These are phyloP conservation scores for Halictus ligatus DNA, from an alignment of 2,888 invertebrate genomes.

Conservation along the genomic window DNA sequence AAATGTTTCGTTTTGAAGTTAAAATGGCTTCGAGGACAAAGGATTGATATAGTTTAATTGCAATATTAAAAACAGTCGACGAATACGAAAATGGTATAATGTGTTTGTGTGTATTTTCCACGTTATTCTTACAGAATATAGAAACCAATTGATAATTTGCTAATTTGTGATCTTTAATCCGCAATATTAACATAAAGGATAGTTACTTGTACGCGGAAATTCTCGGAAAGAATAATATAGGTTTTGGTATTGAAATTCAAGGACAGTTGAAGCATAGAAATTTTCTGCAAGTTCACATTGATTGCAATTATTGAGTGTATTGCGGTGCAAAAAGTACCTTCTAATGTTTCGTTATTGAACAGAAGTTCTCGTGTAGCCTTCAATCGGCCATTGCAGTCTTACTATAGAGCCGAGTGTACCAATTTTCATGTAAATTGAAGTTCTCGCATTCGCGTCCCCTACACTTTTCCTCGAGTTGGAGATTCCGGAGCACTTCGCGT, in stretches of 20 bases:
- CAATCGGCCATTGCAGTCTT: not conserved
- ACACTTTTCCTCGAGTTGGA: not conserved
- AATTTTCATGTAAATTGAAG: slow-evolving; percentile 3
- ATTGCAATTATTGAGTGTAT: too few species aligned
- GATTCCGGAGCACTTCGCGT: not conserved
- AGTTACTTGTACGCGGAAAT: too few species aligned
- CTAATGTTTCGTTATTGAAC: not conserved
- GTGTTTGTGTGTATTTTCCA: too few species aligned
- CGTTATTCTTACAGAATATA: too few species aligned
- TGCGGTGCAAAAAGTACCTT: too few species aligned
- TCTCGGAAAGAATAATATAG: too few species aligned
- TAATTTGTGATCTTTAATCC: not conserved
- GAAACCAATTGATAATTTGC: too few species aligned
- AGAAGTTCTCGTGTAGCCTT: not conserved
- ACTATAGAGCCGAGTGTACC: not conserved
- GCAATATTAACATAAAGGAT: not conserved
- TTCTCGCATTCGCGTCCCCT: not conserved
- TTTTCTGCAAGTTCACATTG: not conserved
- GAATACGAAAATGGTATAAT: too few species aligned
- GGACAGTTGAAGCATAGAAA: not conserved
- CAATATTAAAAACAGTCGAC: not conserved
- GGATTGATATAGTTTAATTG: not conserved
- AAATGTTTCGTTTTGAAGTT: too few species aligned
- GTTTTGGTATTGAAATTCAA: not conserved
- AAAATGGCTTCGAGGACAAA: too few species aligned